Evolutionary conservation across 2,797 vertebrate species (phyloP).

Genomic region (Pseudopleuronectes americanus): DNA sequence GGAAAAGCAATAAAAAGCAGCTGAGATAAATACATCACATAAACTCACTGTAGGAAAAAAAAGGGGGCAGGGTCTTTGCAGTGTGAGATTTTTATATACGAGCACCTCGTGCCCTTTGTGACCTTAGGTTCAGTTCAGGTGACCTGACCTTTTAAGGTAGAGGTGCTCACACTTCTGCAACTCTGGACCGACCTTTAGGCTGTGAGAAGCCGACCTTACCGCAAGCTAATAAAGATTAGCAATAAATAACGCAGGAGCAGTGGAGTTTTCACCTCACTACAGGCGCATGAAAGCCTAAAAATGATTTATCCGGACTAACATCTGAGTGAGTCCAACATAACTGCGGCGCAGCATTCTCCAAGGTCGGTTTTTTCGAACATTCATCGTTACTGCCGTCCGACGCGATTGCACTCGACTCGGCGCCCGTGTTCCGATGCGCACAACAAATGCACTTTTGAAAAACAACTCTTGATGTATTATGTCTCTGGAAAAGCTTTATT

Average conservation of each 20-base stretch:
- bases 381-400: constrained; percentile 10
- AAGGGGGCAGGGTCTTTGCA: not conserved
- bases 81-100: not conserved
- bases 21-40: not conserved
- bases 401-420: constrained; percentile 13
- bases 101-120: too few relatives aligned
- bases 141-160: not conserved
- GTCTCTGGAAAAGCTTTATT: constrained; percentile 20
- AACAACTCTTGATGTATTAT: constrained; percentile 28
- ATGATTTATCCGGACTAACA: constrained; percentile 1
- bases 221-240: not conserved
- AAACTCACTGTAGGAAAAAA: not conserved
- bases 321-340: not conserved
- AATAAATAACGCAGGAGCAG: not conserved
- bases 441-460: constrained; percentile 22
- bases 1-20: not conserved
- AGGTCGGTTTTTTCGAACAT: not conserved
- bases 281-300: too few relatives aligned
- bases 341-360: not conserved
- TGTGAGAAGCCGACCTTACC: not conserved
- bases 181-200: too few relatives aligned
- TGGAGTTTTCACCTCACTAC: not conserved
- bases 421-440: not conserved
- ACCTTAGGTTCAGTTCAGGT: not conserved
- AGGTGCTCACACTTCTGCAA: too few relatives aligned